These are phyloP conservation scores for Lordiphosa fenestrarum DNA, from an alignment of 2,888 invertebrate genomes.

Conservation along the genomic window DNA sequence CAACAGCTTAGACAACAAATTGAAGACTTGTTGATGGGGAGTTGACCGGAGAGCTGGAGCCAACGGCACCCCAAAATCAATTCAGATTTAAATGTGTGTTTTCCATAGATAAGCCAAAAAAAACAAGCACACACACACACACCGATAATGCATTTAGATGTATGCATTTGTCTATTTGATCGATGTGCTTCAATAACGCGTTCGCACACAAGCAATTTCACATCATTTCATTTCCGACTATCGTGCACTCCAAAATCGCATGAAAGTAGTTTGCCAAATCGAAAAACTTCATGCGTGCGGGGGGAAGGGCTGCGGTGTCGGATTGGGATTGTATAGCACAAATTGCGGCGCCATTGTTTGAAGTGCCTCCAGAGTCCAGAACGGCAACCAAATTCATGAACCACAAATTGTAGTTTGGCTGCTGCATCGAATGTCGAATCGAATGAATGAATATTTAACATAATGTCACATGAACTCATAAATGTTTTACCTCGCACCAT, in stretches of 20 bases:
- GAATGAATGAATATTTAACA: constrained; percentile 45
- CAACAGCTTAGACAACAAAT: constrained; percentile 44
- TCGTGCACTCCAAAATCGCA: constrained; percentile 26
- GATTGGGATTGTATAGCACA: constrained; percentile 50
- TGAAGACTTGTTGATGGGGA: constrained; percentile 60
- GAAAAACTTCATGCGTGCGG: constrained; percentile 41
- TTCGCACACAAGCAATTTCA: constrained; percentile 55
- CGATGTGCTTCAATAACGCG: constrained; percentile 48
- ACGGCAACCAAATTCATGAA: constrained; percentile 44
- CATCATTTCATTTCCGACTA: constrained; percentile 33
- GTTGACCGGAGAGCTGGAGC: constrained; percentile 46
- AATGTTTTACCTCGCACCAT: constrained; percentile 28
- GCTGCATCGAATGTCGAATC: not conserved
- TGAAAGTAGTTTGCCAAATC: constrained; percentile 58
- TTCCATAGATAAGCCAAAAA: constrained; percentile 45
- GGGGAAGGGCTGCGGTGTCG: constrained; percentile 1
- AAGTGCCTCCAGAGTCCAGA: constrained; percentile 19
- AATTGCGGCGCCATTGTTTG: constrained; percentile 51
- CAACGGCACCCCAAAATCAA: constrained; percentile 47
- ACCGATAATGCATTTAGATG: constrained; percentile 56
- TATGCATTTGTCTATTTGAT: constrained; percentile 33
- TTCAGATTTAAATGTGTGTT: constrained; percentile 62
- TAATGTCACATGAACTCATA: constrained; percentile 41
- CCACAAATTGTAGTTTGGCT: constrained; percentile 45
- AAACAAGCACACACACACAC: constrained; percentile 24